These are phyloP conservation scores for Halictus quadricinctus DNA, from an alignment of 2,888 invertebrate species.

Conservation along the genomic window DNA sequence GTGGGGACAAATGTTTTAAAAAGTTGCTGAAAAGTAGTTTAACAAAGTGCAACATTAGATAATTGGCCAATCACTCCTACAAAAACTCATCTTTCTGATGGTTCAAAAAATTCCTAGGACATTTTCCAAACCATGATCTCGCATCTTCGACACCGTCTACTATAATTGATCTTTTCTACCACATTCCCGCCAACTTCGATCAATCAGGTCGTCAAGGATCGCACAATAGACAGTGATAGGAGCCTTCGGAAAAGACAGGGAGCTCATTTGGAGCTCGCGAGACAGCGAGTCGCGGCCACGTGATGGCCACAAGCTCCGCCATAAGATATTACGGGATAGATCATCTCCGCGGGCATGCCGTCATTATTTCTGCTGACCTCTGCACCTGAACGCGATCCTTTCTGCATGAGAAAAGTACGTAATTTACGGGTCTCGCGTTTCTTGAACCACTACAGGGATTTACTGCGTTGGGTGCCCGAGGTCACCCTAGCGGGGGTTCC, in stretches of 20 bases:
- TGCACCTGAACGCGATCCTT: slow-evolving; percentile 76
- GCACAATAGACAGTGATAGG: background rate
- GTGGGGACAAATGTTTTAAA: no score
- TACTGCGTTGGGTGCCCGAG: slow-evolving; percentile 77
- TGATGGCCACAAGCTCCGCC: slow-evolving; percentile 63
- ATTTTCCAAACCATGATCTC: background rate
- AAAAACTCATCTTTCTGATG: background rate
- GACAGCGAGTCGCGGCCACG: slow-evolving; percentile 53
- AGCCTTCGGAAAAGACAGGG: slow-evolving; percentile 52
- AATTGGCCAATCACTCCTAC: background rate
- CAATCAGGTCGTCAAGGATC: background rate
- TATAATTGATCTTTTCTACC: background rate
- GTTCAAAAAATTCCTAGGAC: background rate
- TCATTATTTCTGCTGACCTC: slow-evolving; percentile 77
- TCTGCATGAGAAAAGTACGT: slow-evolving; percentile 77
- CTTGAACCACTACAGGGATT: slow-evolving; percentile 75
- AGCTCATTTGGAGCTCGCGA: slow-evolving; percentile 55
- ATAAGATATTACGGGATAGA: slow-evolving; percentile 76
- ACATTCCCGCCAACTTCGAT: background rate
- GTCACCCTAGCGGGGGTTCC: slow-evolving; percentile 77
- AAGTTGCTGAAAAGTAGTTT: no score
- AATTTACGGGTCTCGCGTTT: slow-evolving; percentile 79
- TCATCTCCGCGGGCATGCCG: slow-evolving; percentile 73
- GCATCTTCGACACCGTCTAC: background rate
- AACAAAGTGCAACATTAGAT: background rate